A percentile compares a stretch with the other conserved stretches of the same genome.
phyloP scores from a whole-genome alignment of 2,113 vertebrate species.

The Atrichornis clamosus region DNA sequence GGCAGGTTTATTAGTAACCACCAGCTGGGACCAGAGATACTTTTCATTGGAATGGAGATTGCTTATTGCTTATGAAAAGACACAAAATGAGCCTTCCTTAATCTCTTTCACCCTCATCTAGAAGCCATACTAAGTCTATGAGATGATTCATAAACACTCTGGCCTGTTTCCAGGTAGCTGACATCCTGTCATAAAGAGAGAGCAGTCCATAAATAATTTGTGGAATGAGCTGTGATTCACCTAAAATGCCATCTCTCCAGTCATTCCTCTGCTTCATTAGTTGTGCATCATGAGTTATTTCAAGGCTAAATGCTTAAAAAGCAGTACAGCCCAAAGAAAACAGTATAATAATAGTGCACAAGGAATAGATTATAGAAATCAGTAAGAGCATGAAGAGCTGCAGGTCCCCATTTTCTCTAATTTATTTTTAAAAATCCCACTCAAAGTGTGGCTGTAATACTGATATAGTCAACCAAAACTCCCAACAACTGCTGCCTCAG shows the following conservation, averaged over 20 bases:
- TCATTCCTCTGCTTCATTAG: background rate
- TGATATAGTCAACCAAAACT: background rate
- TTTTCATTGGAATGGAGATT: background rate
- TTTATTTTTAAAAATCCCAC: background rate
- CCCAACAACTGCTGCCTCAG: background rate
- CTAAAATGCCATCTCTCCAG: background rate
- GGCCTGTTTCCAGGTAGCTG: background rate
- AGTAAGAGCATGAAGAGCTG: background rate
- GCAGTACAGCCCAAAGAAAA: background rate
- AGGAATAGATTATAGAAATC: background rate
- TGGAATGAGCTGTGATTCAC: background rate
- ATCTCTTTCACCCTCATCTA: background rate
- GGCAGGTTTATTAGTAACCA: background rate
- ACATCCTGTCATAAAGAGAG: background rate
- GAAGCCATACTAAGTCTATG: background rate
- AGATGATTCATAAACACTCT: background rate
- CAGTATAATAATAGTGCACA: background rate
- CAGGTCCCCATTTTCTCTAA: background rate
- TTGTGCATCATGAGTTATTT: conserved; percentile 11
- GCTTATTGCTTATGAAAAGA: background rate
- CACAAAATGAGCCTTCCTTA: background rate
- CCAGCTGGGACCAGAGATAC: background rate
- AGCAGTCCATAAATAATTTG: conserved; percentile 4
- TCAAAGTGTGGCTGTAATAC: background rate
- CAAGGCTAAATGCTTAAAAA: background rate